A percentile compares a stretch with the other conserved stretches of the same genome.
These are phyloP conservation scores for Clusia tigrina DNA, from an alignment of 2,888 invertebrate species.

Conservation along the genomic window DNA sequence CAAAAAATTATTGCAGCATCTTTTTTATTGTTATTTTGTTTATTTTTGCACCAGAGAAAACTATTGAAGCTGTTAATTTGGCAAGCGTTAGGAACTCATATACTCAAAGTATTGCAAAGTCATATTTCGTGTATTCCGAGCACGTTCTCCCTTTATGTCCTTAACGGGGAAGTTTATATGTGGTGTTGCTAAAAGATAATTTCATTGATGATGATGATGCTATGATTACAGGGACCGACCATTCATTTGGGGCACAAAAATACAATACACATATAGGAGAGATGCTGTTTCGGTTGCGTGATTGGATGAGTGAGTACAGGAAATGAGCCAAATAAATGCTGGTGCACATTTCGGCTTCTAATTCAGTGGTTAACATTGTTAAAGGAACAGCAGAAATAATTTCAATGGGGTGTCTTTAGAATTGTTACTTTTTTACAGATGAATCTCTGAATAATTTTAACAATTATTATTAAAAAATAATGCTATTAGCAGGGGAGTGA, in stretches of 20 bases:
- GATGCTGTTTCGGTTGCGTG: too few relatives aligned
- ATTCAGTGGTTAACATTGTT: too few relatives aligned
- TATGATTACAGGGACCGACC: background rate
- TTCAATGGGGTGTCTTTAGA: too few relatives aligned
- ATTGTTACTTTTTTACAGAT: too few relatives aligned
- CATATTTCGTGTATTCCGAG: conserved; percentile 50
- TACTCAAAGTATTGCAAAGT: background rate
- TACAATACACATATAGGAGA: too few relatives aligned
- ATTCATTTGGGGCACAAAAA: background rate
- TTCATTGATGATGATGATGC: conserved; percentile 12
- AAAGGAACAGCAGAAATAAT: too few relatives aligned
- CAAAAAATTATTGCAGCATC: background rate
- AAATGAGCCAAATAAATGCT: too few relatives aligned
- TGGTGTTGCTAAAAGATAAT: background rate
- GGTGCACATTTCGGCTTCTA: too few relatives aligned
- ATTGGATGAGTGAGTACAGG: too few relatives aligned
- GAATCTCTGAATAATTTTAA: too few relatives aligned
- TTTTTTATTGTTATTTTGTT: background rate
- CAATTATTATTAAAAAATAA: too few relatives aligned
- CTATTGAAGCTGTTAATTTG: background rate
- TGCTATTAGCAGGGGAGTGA: too few relatives aligned
- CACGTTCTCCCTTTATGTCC: conserved; percentile 52
- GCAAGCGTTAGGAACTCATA: background rate
- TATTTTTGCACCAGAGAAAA: background rate
- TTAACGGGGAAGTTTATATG: conserved; percentile 46